phyloP scores from a whole-genome alignment of 2,113 vertebrate genomes.

The Aptenodytes forsteri region DNA sequence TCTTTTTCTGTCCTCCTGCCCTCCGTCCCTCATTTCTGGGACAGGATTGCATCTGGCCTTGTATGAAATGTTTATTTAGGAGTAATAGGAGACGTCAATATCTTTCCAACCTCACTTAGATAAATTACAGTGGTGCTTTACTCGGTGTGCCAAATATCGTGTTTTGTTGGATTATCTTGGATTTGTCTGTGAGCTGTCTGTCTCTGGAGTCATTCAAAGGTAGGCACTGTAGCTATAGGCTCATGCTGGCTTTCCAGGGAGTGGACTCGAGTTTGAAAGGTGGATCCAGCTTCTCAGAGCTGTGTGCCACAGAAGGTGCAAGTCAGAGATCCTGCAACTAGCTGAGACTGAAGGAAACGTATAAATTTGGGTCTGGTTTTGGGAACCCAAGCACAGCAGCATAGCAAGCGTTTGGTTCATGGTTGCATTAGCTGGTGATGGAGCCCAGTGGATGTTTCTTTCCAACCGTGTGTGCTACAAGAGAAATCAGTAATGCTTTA shows the following conservation, averaged over 20 bases:
- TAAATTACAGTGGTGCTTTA: not conserved
- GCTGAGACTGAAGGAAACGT: not conserved
- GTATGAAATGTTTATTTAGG: not conserved
- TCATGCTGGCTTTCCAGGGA: not conserved
- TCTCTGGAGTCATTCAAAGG: not conserved
- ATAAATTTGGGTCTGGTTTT: not conserved
- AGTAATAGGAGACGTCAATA: not conserved
- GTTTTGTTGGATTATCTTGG: not conserved
- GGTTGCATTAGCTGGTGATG: not conserved
- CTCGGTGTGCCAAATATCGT: not conserved
- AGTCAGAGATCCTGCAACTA: not conserved
- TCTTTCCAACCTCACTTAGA: not conserved
- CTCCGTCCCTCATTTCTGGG: not conserved
- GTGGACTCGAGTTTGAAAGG: fast-evolving
- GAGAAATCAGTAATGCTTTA: not conserved
- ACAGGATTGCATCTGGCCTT: not conserved
- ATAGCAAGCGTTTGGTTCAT: not conserved
- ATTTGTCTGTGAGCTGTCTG: not conserved
- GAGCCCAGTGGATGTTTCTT: not conserved
- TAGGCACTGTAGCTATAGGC: not conserved
- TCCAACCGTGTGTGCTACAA: not conserved
- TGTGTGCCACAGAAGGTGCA: not conserved
- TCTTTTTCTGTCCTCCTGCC: not conserved
- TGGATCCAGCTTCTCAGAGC: not conserved
- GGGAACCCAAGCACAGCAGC: not conserved